A percentile compares a stretch with the other conserved stretches of the same genome.
Evolutionary conservation across 2,888 invertebrate genomes (phyloP).

Genomic region (Leucania comma): DNA sequence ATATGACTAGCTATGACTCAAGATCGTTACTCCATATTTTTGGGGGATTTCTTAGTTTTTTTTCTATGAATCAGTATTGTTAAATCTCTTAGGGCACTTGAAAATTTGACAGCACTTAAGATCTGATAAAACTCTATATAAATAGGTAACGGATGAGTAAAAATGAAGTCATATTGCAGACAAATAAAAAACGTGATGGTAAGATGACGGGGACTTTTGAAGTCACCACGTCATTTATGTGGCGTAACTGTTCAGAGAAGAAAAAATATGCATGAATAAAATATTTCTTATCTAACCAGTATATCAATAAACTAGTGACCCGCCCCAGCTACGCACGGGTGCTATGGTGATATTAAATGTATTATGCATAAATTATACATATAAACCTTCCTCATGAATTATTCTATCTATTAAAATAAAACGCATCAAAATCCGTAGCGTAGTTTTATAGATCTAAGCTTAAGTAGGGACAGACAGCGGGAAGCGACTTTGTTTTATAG

Average conservation of each 20-base stretch:
- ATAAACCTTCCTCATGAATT: too few relatives aligned
- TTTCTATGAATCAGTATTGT: conserved; percentile 15
- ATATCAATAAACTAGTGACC: too few relatives aligned
- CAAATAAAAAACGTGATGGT: neutral
- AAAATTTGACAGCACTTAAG: conserved; percentile 12
- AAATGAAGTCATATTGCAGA: neutral
- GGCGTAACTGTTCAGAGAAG: neutral
- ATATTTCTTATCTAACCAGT: too few relatives aligned
- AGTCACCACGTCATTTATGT: neutral
- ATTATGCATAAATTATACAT: too few relatives aligned
- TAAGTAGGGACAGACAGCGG: too few relatives aligned
- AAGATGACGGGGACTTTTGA: neutral
- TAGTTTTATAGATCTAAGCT: too few relatives aligned
- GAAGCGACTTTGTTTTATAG: too few relatives aligned
- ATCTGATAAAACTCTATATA: conserved; percentile 8
- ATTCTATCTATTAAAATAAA: too few relatives aligned
- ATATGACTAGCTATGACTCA: neutral
- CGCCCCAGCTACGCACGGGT: too few relatives aligned
- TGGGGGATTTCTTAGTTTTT: neutral
- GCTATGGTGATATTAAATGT: too few relatives aligned
- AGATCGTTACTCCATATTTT: neutral
- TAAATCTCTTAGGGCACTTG: conserved; percentile 15
- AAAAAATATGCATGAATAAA: neutral
- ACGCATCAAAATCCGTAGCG: too few relatives aligned
- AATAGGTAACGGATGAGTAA: neutral